Evolutionary conservation across 2,888 invertebrate species (phyloP), one percentile per base, ranked within the genome.

Genomic region (Petrolisthes manimaculis): DNA sequence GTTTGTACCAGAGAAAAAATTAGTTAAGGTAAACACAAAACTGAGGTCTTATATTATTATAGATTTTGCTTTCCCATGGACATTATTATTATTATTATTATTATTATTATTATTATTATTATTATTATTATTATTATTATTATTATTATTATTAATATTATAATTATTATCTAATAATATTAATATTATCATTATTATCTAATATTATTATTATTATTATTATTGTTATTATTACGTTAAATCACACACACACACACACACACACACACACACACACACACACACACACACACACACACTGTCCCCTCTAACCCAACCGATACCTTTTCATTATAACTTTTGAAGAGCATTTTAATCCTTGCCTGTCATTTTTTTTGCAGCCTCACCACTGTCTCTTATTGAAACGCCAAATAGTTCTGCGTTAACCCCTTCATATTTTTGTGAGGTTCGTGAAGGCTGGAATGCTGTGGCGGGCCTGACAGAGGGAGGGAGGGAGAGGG

Each of bases 261-360:
- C 74, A 74, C 14, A 55, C 80, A 53, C 79, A 53, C 5, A 79
- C 79, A 53, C 79, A 77, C 77, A 77, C 79, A 79, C 54, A 53
- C 53, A 53, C 79, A 79, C 54, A 53, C 56, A 24, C 56, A 55
- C 61, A 56, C 14, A 53, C 54, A n/a, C 56, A n/a, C 83, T 83
- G 56, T 53, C 56, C 69, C 9, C 67, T 55, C n/a, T 75, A 86
- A 82, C 6, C 86, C 81, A 82, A 82, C 86, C 86, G 75, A 86
- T 86, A 82, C 82, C 81, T 56, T 86, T 86, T 86, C 86, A 86
- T 86, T 86, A 86, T 82, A 86, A 86, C 86, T 86, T 86, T 86
- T 86, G 81, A 24, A 4, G 3, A 21, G 71, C 61, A 53, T 82
- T 86, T 86, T 81, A 80, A 74, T n/a, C 77, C 37, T 53, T 67